A percentile compares a stretch with the other conserved stretches of the same genome.
phyloP scores from a whole-genome alignment of 2,888 invertebrate species.

The Meandrusa payeni region DNA sequence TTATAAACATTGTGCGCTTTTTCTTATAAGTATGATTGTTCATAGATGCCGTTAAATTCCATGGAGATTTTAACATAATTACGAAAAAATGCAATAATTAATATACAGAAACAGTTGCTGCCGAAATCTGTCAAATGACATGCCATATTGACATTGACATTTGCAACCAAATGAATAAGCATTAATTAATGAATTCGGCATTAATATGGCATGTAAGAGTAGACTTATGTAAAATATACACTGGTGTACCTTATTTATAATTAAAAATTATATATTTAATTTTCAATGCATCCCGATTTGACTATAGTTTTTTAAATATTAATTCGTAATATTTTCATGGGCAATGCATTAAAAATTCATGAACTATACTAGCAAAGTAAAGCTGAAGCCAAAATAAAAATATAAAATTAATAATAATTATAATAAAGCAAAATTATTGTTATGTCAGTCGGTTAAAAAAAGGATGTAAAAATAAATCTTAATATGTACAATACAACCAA shows the following conservation, averaged over 20 bases:
- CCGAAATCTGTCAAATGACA: too few species aligned
- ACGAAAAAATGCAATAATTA: background rate
- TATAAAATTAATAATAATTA: slow-evolving; percentile 30
- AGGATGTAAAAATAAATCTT: slow-evolving; percentile 30
- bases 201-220: slow-evolving; percentile 29
- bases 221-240: slow-evolving; percentile 47
- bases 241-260: slow-evolving; percentile 35
- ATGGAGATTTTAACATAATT: too few species aligned
- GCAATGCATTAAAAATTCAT: slow-evolving; percentile 39
- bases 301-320: slow-evolving; percentile 17
- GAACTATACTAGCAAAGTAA: slow-evolving; percentile 48
- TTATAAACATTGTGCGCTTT: slow-evolving; percentile 35
- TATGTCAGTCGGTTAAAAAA: slow-evolving; percentile 62
- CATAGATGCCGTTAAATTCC: too few species aligned
- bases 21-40: slow-evolving; percentile 26
- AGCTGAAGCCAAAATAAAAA: slow-evolving; percentile 58
- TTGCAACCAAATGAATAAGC: background rate
- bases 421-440: slow-evolving; percentile 43
- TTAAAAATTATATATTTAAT: slow-evolving; percentile 30
- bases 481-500: slow-evolving; percentile 22
- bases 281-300: slow-evolving; percentile 39
- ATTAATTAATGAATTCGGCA: slow-evolving; percentile 20
- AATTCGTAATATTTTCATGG: slow-evolving; percentile 16
- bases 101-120: too few species aligned
- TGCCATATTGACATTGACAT: background rate